phyloP scores from a whole-genome alignment of 2,888 invertebrate species.

The Oscheius sp. region DNA sequence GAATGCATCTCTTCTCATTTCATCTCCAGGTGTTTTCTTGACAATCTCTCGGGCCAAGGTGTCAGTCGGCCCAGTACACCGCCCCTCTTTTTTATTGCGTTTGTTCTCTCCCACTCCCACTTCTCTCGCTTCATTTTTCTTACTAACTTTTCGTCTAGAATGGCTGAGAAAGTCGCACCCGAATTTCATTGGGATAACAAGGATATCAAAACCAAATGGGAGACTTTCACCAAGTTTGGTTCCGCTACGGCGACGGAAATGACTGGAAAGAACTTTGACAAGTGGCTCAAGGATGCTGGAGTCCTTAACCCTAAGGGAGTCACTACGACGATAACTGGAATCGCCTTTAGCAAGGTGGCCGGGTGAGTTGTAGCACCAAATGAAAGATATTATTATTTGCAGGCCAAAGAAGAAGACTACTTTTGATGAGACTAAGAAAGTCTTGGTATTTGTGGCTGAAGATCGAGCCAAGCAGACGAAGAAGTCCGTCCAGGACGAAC shows the following conservation, averaged over 20 bases:
- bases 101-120: neutral
- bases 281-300: slow-evolving; percentile 70
- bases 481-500: slow-evolving; percentile 66
- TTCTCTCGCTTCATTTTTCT: neutral
- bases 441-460: slow-evolving; percentile 63
- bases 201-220: slow-evolving; percentile 63
- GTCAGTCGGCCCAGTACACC: slow-evolving; percentile 6
- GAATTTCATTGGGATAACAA: slow-evolving; percentile 62
- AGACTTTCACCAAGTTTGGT: slow-evolving; percentile 67
- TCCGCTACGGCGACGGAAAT: slow-evolving; percentile 66
- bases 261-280: slow-evolving; percentile 70
- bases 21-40: neutral
- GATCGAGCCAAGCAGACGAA: slow-evolving; percentile 64
- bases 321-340: slow-evolving; percentile 69
- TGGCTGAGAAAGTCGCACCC: slow-evolving; percentile 38
- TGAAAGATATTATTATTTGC: no score
- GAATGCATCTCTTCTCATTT: neutral
- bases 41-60: neutral
- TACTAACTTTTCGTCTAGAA: slow-evolving; percentile 29
- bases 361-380: slow-evolving; percentile 60
- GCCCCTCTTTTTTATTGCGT: neutral
- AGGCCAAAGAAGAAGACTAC: slow-evolving; percentile 69
- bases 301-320: slow-evolving; percentile 63
- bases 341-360: slow-evolving; percentile 69
- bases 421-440: slow-evolving; percentile 69